Base-by-base conservation (phyloP, 1,140 invertebrate species). In the Euwallacea fornicatus region DNA sequence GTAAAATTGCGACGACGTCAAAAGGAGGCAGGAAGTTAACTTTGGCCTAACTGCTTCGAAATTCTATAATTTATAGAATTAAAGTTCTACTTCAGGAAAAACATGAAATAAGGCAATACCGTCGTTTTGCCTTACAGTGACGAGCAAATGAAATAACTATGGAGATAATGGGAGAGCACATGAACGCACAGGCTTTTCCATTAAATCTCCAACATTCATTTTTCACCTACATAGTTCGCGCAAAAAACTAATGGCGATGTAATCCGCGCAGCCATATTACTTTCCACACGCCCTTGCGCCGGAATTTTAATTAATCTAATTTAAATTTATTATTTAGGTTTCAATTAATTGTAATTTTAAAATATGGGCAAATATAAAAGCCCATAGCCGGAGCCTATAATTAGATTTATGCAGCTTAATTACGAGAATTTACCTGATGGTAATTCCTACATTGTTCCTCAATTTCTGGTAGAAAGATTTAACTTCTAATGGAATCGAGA, bases 111-210 rank as follows among this genome's bases (percentile, higher is more conserved):
- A 11, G 46, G 9, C 9, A 2, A 50, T 11, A 50, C 1, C 13
- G 46, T 58, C 21, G 55, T 58, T 13, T 33, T 58, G 55, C 10
- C 21, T 58, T 58, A 7, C 13, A 15, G 13, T 13, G n/a, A 33
- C 55, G n/a, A 13, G 21, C 21, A 58, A 58, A 58, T 58, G 55
- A 33, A 58, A 16, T 58, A 58, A 58, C n/a, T 13, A 9, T 6
- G 21, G 55, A 58, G n/a, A 33, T 58, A 58, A 58, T 58, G 21
- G 55, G 55, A 33, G 55, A n/a, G 55, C 10, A 58, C n/a, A 58
- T 16, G 21, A 58, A 15, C 55, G 55, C 21, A 10, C n/a, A 58
- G 21, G 21, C 21, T 33, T 33, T 58, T 33, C 55, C 55, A 58
- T 58, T 58, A 58, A 58, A 58, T 16, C 21, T 13, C n/a, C 13